phyloP scores from a whole-genome alignment of 1,140 invertebrate genomes.

The Ctenoplectra terminalis region DNA sequence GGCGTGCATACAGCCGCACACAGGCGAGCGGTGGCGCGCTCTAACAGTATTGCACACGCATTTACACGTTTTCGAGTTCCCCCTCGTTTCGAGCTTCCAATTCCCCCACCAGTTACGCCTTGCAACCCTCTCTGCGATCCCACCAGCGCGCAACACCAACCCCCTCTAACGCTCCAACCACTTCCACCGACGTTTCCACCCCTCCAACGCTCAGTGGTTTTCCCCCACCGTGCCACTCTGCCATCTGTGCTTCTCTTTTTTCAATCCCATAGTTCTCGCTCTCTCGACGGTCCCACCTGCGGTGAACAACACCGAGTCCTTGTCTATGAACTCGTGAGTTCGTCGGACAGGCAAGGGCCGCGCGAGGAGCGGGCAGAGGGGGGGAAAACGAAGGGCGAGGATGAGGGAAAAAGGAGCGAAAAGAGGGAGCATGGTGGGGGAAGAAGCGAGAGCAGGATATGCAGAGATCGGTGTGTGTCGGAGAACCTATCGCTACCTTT shows the following conservation, averaged over 20 bases:
- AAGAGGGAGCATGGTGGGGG: not conserved
- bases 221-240: not conserved
- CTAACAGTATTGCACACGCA: slow-evolving; percentile 56
- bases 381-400: not conserved
- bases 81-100: slow-evolving; percentile 26
- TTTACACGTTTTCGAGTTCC: slow-evolving; percentile 60
- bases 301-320: slow-evolving; percentile 62
- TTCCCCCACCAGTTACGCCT: slow-evolving; percentile 26
- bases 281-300: slow-evolving; percentile 60
- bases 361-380: not conserved
- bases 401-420: slow-evolving; percentile 11
- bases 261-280: not conserved
- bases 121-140: slow-evolving; percentile 7
- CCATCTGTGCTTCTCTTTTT: not conserved
- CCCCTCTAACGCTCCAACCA: not conserved
- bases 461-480: slow-evolving; percentile 4
- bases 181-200: not conserved
- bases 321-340: slow-evolving; percentile 63
- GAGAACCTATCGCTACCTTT: slow-evolving; percentile 65
- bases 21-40: slow-evolving; percentile 31
- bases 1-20: slow-evolving; percentile 3
- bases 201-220: slow-evolving; percentile 18
- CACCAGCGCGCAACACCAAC: not conserved
- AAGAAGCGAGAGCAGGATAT: slow-evolving; percentile 29
- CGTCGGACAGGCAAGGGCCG: slow-evolving; percentile 38